Conservation (phyloP, 2,888 invertebrate genomes). For the Fabriciana adippe region DNA sequence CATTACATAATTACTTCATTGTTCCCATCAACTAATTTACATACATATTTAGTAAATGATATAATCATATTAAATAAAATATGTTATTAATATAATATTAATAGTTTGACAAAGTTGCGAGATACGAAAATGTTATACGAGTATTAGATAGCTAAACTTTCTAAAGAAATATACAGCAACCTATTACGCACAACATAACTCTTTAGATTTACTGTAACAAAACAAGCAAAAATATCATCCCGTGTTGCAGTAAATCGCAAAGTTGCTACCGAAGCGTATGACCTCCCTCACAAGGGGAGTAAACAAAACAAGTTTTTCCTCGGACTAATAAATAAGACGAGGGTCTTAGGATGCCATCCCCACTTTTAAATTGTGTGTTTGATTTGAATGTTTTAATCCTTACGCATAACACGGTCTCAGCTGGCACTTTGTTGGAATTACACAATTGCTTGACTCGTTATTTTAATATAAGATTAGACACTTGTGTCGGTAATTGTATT, state of each 20-base stretch:
- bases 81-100: no score
- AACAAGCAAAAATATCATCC: conserved; percentile 66
- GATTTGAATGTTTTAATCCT: conserved; percentile 82
- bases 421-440: conserved; percentile 46
- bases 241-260: conserved; percentile 60
- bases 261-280: conserved; percentile 60
- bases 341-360: conserved; percentile 70
- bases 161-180: conserved; percentile 33
- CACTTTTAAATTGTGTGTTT: conserved; percentile 67
- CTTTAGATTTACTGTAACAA: conserved; percentile 55
- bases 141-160: not conserved
- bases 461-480: conserved; percentile 9
- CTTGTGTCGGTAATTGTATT: not conserved
- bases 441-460: conserved; percentile 14
- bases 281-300: conserved; percentile 62
- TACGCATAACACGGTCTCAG: conserved; percentile 64
- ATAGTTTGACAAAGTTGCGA: no score
- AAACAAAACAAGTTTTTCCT: conserved; percentile 80
- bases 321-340: conserved; percentile 80
- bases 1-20: no score
- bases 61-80: no score
- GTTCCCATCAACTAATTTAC: no score
- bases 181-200: conserved; percentile 43
- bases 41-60: no score
- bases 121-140: not conserved